phyloP scores from a whole-genome alignment of 2,888 invertebrate genomes.

The Anthoptus insignis region DNA sequence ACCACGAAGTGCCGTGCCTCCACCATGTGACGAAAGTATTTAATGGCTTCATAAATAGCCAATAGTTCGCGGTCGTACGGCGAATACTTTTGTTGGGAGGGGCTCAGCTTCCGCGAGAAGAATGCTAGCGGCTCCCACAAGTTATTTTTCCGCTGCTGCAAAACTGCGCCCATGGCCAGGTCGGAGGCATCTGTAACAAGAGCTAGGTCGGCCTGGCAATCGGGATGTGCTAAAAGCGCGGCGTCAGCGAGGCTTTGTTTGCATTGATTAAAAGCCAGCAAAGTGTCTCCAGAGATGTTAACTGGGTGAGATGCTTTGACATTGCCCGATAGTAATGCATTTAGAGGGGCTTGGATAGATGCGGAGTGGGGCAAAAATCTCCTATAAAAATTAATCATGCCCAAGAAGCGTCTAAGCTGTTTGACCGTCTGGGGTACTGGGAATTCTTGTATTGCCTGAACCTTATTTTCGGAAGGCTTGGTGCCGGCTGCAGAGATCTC shows the following conservation, averaged over 20 bases:
- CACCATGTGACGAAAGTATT: slow-evolving; percentile 60
- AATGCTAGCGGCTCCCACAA: slow-evolving; percentile 61
- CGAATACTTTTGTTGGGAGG: slow-evolving; percentile 57
- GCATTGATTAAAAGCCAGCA: background rate
- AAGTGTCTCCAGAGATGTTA: background rate
- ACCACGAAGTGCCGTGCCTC: slow-evolving; percentile 53
- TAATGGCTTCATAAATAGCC: slow-evolving; percentile 57
- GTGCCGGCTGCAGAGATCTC: slow-evolving; percentile 33
- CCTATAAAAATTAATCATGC: slow-evolving; percentile 50
- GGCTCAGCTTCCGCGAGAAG: slow-evolving; percentile 58
- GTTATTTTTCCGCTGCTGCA: slow-evolving; percentile 56
- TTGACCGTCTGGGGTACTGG: slow-evolving; percentile 44
- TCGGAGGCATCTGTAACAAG: slow-evolving; percentile 58
- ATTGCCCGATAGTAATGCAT: background rate
- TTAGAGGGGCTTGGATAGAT: background rate
- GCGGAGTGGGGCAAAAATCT: slow-evolving; percentile 55
- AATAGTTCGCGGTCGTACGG: slow-evolving; percentile 65
- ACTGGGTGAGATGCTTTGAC: slow-evolving; percentile 42
- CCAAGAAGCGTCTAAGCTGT: slow-evolving; percentile 43
- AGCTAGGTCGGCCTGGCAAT: slow-evolving; percentile 55
- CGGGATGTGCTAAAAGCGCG: background rate
- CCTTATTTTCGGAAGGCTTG: slow-evolving; percentile 42
- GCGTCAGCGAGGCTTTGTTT: background rate
- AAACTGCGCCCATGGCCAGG: slow-evolving; percentile 56
- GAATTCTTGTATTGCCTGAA: slow-evolving; percentile 46